Evolutionary conservation across 2,797 vertebrate genomes (phyloP).

Genomic region (Sphaeramia orbicularis): DNA sequence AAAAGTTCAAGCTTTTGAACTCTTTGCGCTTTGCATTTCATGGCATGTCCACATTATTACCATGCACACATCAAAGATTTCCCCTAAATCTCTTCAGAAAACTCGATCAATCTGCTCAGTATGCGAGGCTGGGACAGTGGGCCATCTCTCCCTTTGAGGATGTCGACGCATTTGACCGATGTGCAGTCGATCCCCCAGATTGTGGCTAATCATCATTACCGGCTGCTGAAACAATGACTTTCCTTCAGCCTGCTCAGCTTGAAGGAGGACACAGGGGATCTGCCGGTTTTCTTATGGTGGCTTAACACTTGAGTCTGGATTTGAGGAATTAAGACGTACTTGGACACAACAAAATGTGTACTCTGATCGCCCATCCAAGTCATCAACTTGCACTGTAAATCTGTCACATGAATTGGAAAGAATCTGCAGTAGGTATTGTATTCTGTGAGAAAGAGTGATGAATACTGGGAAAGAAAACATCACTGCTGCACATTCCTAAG

Average conservation of each 20-base stretch:
- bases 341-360: slow-evolving; percentile 76
- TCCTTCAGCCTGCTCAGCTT: slow-evolving; percentile 81
- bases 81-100: slow-evolving; percentile 68
- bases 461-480: too few relatives aligned
- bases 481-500: slow-evolving; percentile 5
- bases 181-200: slow-evolving; percentile 87
- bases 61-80: slow-evolving; percentile 76
- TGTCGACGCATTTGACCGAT: slow-evolving; percentile 86
- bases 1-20: slow-evolving; percentile 51
- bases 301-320: slow-evolving; percentile 79
- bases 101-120: slow-evolving; percentile 83
- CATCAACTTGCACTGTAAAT: slow-evolving; percentile 53
- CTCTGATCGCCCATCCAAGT: slow-evolving; percentile 75
- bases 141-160: slow-evolving; percentile 83
- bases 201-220: slow-evolving; percentile 86
- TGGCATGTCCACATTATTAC: slow-evolving; percentile 71
- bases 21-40: slow-evolving; percentile 59
- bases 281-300: slow-evolving; percentile 69
- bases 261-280: slow-evolving; percentile 82
- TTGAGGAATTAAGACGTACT: slow-evolving; percentile 77
- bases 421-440: slow-evolving; percentile 16
- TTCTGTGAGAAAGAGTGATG: slow-evolving; percentile 22
- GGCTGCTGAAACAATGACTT: slow-evolving; percentile 84
- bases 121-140: slow-evolving; percentile 72
- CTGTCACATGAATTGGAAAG: slow-evolving; percentile 30